These are phyloP conservation scores for Stenurella melanura DNA, from an alignment of 2,888 invertebrate species.

Conservation along the genomic window DNA sequence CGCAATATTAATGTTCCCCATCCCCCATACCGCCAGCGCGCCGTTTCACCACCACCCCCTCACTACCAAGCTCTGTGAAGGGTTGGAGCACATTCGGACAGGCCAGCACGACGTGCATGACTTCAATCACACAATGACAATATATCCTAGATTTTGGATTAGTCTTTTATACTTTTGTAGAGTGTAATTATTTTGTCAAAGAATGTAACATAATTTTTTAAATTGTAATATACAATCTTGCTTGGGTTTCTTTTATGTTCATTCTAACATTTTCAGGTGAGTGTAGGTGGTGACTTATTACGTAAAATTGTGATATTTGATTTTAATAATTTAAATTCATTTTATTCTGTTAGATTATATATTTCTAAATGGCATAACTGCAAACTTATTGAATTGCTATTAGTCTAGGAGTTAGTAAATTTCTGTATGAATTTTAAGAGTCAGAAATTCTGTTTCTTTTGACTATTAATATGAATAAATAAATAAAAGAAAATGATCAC, in stretches of 20 bases:
- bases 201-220: constrained; percentile 4
- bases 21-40: constrained; percentile 69
- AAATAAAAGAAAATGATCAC: no score
- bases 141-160: constrained; percentile 51
- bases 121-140: constrained; percentile 59
- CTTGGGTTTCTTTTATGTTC: constrained; percentile 4
- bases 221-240: neutral
- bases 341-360: no score
- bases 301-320: no score
- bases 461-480: no score
- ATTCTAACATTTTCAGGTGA: neutral
- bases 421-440: no score
- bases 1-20: constrained; percentile 89
- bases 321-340: no score
- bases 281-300: neutral
- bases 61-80: constrained; percentile 57
- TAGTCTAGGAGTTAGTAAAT: no score
- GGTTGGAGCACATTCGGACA: constrained; percentile 62
- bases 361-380: no score
- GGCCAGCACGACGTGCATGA: constrained; percentile 57
- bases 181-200: constrained; percentile 47
- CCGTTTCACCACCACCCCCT: constrained; percentile 62
- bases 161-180: constrained; percentile 44
- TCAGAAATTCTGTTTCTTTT: no score
- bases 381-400: no score